phyloP scores from a whole-genome alignment of 2,113 vertebrate genomes.

The Anseranas semipalmata region DNA sequence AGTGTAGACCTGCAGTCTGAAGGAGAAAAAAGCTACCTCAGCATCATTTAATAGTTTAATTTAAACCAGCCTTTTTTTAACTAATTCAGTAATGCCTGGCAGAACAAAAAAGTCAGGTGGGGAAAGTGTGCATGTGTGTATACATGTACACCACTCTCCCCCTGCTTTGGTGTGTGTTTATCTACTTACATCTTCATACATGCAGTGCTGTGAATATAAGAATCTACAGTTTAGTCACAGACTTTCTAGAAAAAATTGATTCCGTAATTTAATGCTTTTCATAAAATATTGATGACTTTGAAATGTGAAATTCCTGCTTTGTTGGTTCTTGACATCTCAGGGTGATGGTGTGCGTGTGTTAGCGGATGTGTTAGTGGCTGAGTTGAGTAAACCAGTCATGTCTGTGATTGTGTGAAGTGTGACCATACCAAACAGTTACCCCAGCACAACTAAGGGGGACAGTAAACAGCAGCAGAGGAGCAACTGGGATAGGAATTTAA shows the following conservation, averaged over 20 bases:
- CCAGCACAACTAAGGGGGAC: not conserved
- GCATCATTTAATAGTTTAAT: constrained; percentile 36
- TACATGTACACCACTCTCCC: not conserved
- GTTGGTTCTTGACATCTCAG: not conserved
- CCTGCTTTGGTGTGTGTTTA: not conserved
- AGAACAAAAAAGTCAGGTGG: not conserved
- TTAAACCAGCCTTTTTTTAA: constrained; percentile 24
- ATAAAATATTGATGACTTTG: not conserved
- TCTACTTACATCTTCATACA: not conserved
- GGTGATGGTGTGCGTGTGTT: not conserved
- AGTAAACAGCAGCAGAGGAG: not conserved
- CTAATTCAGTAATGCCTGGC: constrained; percentile 13
- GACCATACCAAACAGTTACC: not conserved
- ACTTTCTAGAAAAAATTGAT: constrained; percentile 18
- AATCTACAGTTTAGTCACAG: constrained; percentile 11
- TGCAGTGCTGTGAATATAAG: not conserved
- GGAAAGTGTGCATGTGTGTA: not conserved
- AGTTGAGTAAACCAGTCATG: too few species aligned
- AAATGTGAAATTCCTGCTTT: not conserved
- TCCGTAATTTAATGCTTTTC: constrained; percentile 29
- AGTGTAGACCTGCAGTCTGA: constrained; percentile 31
- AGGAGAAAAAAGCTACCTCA: constrained; percentile 33
- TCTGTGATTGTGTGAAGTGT: too few species aligned
- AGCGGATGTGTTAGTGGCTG: not conserved
- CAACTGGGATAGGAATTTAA: not conserved